Evolutionary conservation across 2,888 invertebrate genomes (phyloP).

Genomic region (Drosophila yooni): DNA sequence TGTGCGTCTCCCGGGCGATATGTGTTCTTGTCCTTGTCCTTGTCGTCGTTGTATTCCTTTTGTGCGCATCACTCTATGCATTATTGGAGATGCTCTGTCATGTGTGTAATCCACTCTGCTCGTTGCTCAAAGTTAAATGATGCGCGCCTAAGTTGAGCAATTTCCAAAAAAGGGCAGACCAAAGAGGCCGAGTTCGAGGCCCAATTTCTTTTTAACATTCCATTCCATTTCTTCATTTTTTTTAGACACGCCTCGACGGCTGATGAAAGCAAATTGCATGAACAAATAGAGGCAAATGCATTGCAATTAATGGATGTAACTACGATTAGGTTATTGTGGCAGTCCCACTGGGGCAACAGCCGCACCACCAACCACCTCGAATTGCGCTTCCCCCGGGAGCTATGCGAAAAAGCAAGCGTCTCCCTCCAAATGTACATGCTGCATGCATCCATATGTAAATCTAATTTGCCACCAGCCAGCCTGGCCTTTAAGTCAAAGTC

Average conservation of each 20-base stretch:
- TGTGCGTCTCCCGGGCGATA: constrained; percentile 1
- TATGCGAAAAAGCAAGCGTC: background rate
- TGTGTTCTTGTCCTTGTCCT: constrained; percentile 13
- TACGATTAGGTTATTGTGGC: constrained; percentile 5
- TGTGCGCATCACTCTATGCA: constrained; percentile 24
- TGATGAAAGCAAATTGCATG: constrained; percentile 70
- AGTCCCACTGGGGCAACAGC: constrained; percentile 29
- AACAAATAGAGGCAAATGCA: constrained; percentile 57
- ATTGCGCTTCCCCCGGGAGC: constrained; percentile 28
- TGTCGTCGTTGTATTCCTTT: background rate
- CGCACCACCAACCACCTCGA: constrained; percentile 19
- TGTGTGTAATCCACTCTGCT: constrained; percentile 79
- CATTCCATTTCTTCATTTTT: constrained; percentile 11
- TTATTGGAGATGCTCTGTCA: constrained; percentile 59
- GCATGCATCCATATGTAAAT: constrained; percentile 17
- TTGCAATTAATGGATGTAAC: constrained; percentile 44
- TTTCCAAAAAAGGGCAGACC: constrained; percentile 45
- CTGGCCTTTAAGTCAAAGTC: constrained; percentile 67
- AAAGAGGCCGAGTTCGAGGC: constrained; percentile 27
- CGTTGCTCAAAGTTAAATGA: constrained; percentile 78
- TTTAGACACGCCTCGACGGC: constrained; percentile 60
- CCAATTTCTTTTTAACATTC: constrained; percentile 31
- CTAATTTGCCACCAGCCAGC: constrained; percentile 18
- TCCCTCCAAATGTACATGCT: background rate
- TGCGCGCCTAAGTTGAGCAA: constrained; percentile 75